Evolutionary conservation across 2,113 vertebrate species (phyloP).

Genomic region (Athene cunicularia): DNA sequence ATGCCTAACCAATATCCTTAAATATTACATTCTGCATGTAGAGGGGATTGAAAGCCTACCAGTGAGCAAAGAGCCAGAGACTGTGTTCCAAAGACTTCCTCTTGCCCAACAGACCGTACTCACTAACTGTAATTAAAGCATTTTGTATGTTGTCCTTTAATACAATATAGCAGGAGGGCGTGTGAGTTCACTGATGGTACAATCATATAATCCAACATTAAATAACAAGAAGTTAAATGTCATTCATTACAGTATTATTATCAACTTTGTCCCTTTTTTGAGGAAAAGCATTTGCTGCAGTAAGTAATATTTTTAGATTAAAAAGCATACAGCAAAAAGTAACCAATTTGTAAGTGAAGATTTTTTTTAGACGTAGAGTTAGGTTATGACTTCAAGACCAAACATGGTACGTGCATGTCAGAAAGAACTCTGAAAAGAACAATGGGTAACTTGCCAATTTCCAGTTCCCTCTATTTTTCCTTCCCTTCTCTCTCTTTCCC

Average conservation of each 20-base stretch:
- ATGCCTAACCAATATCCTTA: not conserved
- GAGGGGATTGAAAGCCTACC: not conserved
- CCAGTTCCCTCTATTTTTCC: not conserved
- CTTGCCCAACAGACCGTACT: not conserved
- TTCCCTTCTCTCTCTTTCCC: not conserved
- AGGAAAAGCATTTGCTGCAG: not conserved
- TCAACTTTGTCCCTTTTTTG: not conserved
- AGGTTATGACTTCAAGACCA: not conserved
- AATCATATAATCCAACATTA: not conserved
- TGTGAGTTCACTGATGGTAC: not conserved
- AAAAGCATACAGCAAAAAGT: not conserved
- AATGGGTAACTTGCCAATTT: not conserved
- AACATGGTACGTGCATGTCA: fast-evolving
- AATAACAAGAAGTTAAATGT: not conserved
- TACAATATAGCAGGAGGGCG: not conserved
- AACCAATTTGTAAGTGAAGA: not conserved
- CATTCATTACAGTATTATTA: not conserved
- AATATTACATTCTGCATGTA: not conserved
- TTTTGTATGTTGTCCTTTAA: not conserved
- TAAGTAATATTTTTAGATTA: not conserved
- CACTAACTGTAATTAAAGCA: not conserved
- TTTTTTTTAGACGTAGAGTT: not conserved
- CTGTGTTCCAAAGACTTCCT: not conserved
- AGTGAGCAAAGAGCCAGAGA: not conserved
- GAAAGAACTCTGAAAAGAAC: not conserved